These are phyloP conservation scores for Drosophila malerkotliana DNA, from an alignment of 1,140 invertebrate genomes.

Conservation along the genomic window DNA sequence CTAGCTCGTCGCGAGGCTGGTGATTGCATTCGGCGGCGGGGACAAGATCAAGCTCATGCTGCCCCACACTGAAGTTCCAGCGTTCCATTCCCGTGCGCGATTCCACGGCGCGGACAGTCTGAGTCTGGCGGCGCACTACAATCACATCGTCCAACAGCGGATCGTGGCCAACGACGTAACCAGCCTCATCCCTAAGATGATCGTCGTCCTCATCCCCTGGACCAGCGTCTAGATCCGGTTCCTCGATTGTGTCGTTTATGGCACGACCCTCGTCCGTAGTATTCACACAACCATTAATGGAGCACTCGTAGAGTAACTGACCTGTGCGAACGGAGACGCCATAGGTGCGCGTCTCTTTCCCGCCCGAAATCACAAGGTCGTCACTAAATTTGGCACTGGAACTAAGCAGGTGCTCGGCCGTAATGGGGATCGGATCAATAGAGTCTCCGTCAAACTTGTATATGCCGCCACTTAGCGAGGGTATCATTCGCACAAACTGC, in stretches of 20 bases:
- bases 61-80: constrained; percentile 98
- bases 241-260: constrained; percentile 54
- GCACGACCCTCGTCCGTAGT: constrained; percentile 78
- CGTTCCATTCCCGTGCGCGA: constrained; percentile 92
- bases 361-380: constrained; percentile 93
- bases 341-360: constrained; percentile 88
- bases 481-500: constrained; percentile 93
- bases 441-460: constrained; percentile 96
- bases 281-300: constrained; percentile 89
- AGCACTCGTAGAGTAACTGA: constrained; percentile 91
- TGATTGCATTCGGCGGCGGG: constrained; percentile 85
- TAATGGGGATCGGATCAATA: constrained; percentile 93
- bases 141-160: constrained; percentile 88
- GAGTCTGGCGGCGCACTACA: constrained; percentile 91
- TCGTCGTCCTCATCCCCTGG: constrained; percentile 18
- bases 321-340: constrained; percentile 91
- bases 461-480: constrained; percentile 94
- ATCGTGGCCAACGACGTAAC: constrained; percentile 76
- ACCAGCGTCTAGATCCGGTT: constrained; percentile 14
- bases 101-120: constrained; percentile 94
- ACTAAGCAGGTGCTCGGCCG: constrained; percentile 92
- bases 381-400: constrained; percentile 94
- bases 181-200: constrained; percentile 46
- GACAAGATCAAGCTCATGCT: constrained; percentile 90
- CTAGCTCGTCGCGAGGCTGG: constrained; percentile 72